A percentile compares a stretch with the other conserved stretches of the same genome.
phyloP scores from a whole-genome alignment of 2,888 invertebrate genomes.

The Drosophila imparisetae region DNA sequence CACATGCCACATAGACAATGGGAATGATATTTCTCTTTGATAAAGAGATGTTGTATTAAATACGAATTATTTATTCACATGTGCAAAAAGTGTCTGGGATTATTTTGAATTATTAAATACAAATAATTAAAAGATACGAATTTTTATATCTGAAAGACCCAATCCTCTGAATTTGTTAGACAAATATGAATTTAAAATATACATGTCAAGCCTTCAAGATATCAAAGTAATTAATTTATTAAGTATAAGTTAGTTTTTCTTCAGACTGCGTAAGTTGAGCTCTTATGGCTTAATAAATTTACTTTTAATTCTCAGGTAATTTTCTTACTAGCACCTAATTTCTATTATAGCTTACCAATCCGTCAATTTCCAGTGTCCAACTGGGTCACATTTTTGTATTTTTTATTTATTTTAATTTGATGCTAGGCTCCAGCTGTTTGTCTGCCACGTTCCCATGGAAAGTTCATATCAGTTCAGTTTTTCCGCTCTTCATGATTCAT shows the following conservation, averaged over 20 bases:
- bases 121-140: not conserved
- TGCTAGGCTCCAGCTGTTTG: conserved; percentile 3
- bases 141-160: not conserved
- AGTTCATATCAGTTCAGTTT: conserved; percentile 56
- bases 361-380: conserved; percentile 24
- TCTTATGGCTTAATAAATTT: not conserved
- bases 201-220: not conserved
- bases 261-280: not conserved
- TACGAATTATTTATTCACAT: not conserved
- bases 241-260: not conserved
- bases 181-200: not conserved
- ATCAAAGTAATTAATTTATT: not conserved
- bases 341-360: conserved; percentile 15
- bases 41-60: not conserved
- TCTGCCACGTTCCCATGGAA: conserved; percentile 19
- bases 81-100: not conserved
- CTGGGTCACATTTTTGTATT: conserved; percentile 1
- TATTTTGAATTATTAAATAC: not conserved
- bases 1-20: conserved; percentile 6
- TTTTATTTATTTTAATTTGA: conserved; percentile 22
- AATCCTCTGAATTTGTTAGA: not conserved
- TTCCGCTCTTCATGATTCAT: conserved; percentile 6
- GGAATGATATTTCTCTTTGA: not conserved
- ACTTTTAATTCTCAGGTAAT: conserved; percentile 27
- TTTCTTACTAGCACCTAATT: not conserved